phyloP scores from a whole-genome alignment of 2,888 invertebrate species.

The Cyaniris semiargus region DNA sequence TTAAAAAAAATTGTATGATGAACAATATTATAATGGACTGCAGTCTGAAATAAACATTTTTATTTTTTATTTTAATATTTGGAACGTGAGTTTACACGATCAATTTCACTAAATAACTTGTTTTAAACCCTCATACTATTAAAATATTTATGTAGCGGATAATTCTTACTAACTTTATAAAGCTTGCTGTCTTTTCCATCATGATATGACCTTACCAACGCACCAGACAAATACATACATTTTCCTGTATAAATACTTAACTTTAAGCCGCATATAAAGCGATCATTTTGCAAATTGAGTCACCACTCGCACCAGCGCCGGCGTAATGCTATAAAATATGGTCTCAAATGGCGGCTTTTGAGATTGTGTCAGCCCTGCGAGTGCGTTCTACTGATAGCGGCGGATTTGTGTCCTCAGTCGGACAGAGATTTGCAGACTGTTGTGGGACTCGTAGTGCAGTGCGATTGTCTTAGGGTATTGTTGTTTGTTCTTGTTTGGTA shows the following conservation, averaged over 20 bases:
- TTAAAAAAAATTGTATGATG: neutral
- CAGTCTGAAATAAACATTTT: too few relatives aligned
- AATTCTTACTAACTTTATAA: too few relatives aligned
- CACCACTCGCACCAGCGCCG: neutral
- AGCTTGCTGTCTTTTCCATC: too few relatives aligned
- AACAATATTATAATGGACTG: too few relatives aligned
- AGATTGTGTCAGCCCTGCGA: constrained; percentile 69
- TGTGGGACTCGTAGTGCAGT: neutral
- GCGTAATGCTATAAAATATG: neutral
- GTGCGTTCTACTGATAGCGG: constrained; percentile 78
- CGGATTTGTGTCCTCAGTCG: constrained; percentile 80
- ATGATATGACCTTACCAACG: too few relatives aligned
- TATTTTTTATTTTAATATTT: too few relatives aligned
- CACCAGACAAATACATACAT: too few relatives aligned
- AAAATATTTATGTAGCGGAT: too few relatives aligned
- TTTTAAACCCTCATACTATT: neutral
- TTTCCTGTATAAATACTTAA: neutral
- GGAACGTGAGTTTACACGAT: neutral
- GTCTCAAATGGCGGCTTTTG: constrained; percentile 56
- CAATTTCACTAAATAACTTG: neutral
- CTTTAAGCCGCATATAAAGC: neutral
- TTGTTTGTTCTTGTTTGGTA: neutral
- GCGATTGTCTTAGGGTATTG: neutral
- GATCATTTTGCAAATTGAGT: neutral
- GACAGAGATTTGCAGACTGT: constrained; percentile 42